Percentiles rank a stretch among this genome's conserved stretches.
phyloP scores from a whole-genome alignment of 2,113 vertebrate genomes.

The Sula dactylatra region DNA sequence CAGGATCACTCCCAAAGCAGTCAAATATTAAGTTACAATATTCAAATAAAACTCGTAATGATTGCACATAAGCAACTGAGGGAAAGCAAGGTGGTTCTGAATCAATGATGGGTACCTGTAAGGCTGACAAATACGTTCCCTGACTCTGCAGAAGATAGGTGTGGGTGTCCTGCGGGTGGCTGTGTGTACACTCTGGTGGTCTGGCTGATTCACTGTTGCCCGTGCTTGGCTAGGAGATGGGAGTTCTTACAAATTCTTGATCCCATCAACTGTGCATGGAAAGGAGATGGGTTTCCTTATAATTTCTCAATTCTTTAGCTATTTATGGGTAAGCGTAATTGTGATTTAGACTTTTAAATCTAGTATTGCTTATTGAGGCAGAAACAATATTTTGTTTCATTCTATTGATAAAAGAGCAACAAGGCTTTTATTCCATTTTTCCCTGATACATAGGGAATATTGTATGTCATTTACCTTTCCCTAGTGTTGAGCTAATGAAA shows the following conservation, averaged over 20 bases:
- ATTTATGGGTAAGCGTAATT: neutral
- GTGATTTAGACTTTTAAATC: neutral
- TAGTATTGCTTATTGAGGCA: neutral
- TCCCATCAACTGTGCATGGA: neutral
- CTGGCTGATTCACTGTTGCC: neutral
- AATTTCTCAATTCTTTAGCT: neutral
- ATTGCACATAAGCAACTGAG: neutral
- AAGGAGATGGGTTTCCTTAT: neutral
- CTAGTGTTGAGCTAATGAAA: neutral
- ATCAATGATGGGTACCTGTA: neutral
- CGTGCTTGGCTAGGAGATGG: neutral
- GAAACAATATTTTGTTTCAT: neutral
- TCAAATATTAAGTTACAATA: neutral
- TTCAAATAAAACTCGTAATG: neutral
- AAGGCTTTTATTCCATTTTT: neutral
- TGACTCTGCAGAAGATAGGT: no score
- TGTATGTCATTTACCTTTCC: neutral
- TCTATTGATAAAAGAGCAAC: neutral
- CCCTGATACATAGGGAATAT: neutral
- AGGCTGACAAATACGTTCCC: neutral
- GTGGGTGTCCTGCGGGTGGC: neutral
- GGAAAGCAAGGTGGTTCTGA: neutral
- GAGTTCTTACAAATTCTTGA: neutral
- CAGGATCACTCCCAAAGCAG: neutral
- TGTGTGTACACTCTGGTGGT: fast-evolving